Base-by-base conservation (phyloP, 2,888 invertebrate species). In the Drymonia ruficornis region DNA sequence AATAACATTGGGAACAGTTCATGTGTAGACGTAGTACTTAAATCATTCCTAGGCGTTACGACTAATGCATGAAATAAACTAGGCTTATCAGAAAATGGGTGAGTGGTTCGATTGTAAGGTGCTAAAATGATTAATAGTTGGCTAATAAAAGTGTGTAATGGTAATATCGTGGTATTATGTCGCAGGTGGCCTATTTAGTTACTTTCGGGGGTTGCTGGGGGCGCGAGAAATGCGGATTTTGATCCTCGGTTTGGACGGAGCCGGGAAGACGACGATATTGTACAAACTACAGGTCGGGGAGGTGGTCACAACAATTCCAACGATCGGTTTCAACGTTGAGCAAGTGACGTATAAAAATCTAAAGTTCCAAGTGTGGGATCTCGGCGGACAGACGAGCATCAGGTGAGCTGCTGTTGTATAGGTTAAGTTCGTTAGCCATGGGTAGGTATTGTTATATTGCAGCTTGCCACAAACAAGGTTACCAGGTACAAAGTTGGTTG, bases 361-460 rank as follows among this genome's bases (percentile, higher is more conserved):
- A 67, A 99, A 99, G 93, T 99, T 99, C 85, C 99, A 99, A 96
- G 99, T 98, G 31, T 99, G 99, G 99, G 99, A 99, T 94, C 94
- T 99, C 52, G 99, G 99, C 52, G 99, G 99, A 74, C 99, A 99
- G 87, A 99, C 99, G 61, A 99, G 99, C 94, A 99, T 99, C 91
- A 96, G 98, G 98, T 98, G 92, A 82, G 81, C 68, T 50, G 50
- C 45, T 45, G 44, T 38, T 69, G 60, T 71, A 54, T 54, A 71
- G 70, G 75, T 77, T 73, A 70, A 56, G 62, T 43, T 13, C 43
- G 3, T 19, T 40, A 11, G n/a, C 16, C 16, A 16, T 40, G 40
- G 38, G n/a, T 38, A 36, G 38, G n/a, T 38, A 36, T 36, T 36
- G 34, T 36, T 36, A 2, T n/a, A 36, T 6, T 36, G 34, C 34